Evolutionary conservation across 1,140 invertebrate genomes (phyloP), one percentile per base, ranked within the genome.

Genomic region (Drosophila oshimai): DNA sequence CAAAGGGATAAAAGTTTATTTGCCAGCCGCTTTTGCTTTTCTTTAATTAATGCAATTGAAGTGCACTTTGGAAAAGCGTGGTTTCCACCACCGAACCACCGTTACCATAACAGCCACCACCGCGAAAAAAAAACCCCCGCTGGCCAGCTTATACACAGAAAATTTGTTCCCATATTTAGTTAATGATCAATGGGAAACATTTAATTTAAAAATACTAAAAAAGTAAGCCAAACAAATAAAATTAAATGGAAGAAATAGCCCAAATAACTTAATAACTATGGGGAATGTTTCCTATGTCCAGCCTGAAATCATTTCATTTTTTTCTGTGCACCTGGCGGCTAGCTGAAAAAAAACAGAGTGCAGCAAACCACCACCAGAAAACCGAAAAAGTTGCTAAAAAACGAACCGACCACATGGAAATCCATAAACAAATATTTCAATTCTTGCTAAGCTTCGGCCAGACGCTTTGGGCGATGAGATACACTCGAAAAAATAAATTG

Each of bases 31-130:
- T 60, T 61, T 79, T 53, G 64, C 55, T 62, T 58, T 58, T 29
- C 67, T 86, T 67, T 75, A 80, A 87, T 87, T 72, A 87, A 87
- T 86, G 80, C 80, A 86, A 65, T 76, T 87, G 67, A 87, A 86
- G 81, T 86, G 80, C 80, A 86, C 80, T 84, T 84, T 39, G 46
- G 44, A 37, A 54, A 77, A 67, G 62, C 72, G 61, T 60, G 42
- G 36, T 84, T 84, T 79, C 47, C 54, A 70, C 77, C 76, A 58
- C 45, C 53, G 7, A 39, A 29, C n/a, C 41, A 13, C 0, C 20
- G 29, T 36, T 39, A 51, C 20, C 53, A 20, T 6, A 51, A 33
- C 17, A 44, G 34, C 55, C 47, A 67, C 49, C 37, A 60, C 46
- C 53, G 7, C 51, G 5, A 28, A 15, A 33, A 20, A 22, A 44